Percentiles rank a stretch among this genome's conserved stretches.
Evolutionary conservation across 2,888 invertebrate species (phyloP).

Genomic region (Habroteleia sp.): DNA sequence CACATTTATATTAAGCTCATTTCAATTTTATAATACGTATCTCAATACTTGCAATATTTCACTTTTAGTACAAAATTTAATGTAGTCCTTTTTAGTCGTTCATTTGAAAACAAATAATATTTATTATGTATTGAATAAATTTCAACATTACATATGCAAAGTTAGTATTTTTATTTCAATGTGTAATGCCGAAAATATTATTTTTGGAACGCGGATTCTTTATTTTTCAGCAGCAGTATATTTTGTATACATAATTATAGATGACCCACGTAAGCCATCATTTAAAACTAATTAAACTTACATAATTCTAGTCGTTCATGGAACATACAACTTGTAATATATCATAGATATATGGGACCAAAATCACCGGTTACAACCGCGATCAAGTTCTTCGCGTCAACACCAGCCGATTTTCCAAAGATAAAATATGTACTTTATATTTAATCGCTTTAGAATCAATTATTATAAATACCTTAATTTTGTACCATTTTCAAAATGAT

Average conservation of each 20-base stretch:
- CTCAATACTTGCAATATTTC: too few species aligned
- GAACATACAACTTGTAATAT: conserved; percentile 96
- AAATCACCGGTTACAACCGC: conserved; percentile 86
- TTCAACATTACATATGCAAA: too few species aligned
- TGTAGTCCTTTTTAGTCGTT: too few species aligned
- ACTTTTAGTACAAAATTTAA: too few species aligned
- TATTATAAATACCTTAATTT: too few species aligned
- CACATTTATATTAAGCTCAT: too few species aligned
- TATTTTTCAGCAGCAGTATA: conserved; percentile 46
- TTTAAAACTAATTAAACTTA: conserved; percentile 65
- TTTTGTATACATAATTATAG: conserved; percentile 45
- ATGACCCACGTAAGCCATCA: conserved; percentile 75
- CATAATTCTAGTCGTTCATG: conserved; percentile 87
- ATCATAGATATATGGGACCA: conserved; percentile 99
- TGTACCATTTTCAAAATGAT: too few species aligned
- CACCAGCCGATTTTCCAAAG: conserved; percentile 37
- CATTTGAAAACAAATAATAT: too few species aligned
- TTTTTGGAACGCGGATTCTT: conserved; percentile 27
- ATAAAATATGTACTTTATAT: not conserved
- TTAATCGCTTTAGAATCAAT: too few species aligned
- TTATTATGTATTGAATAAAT: too few species aligned
- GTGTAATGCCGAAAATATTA: not conserved
- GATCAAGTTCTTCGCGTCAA: conserved; percentile 64
- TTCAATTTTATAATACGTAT: too few species aligned
- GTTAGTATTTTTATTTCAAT: too few species aligned